These are phyloP conservation scores for Apis dorsata DNA, from an alignment of 1,140 invertebrate genomes.

Conservation along the genomic window DNA sequence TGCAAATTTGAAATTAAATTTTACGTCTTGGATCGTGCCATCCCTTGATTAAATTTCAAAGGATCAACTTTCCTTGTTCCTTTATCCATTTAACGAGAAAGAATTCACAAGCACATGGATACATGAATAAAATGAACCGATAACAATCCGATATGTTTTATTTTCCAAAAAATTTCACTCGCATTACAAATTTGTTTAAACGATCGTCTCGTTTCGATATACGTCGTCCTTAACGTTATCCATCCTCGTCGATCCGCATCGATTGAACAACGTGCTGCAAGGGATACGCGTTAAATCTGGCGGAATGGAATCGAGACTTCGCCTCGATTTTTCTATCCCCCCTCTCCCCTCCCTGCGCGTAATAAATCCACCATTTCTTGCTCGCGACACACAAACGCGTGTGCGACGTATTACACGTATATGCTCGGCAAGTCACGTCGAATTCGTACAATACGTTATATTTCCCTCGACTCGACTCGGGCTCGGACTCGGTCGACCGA, in stretches of 20 bases:
- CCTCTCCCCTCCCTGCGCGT: not conserved
- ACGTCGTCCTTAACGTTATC: not conserved
- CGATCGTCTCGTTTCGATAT: not conserved
- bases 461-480: constrained; percentile 45
- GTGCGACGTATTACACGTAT: constrained; percentile 57
- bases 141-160: too few species aligned
- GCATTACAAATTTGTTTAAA: too few species aligned
- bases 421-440: not conserved
- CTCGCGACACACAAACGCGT: constrained; percentile 35
- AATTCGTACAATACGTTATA: constrained; percentile 65
- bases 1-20: too few species aligned
- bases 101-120: not conserved
- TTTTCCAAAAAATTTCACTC: too few species aligned
- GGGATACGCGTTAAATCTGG: constrained; percentile 58
- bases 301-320: constrained; percentile 60
- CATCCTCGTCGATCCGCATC: not conserved
- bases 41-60: too few species aligned
- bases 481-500: constrained; percentile 46
- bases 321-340: not conserved
- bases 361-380: not conserved
- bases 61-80: too few species aligned
- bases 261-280: too few species aligned
- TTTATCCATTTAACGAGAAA: too few species aligned
- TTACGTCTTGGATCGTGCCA: too few species aligned
- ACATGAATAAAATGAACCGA: too few species aligned